A percentile compares a stretch with the other conserved stretches of the same genome.
These are phyloP conservation scores for Metalampra italica DNA, from an alignment of 2,888 invertebrate genomes.

Conservation along the genomic window DNA sequence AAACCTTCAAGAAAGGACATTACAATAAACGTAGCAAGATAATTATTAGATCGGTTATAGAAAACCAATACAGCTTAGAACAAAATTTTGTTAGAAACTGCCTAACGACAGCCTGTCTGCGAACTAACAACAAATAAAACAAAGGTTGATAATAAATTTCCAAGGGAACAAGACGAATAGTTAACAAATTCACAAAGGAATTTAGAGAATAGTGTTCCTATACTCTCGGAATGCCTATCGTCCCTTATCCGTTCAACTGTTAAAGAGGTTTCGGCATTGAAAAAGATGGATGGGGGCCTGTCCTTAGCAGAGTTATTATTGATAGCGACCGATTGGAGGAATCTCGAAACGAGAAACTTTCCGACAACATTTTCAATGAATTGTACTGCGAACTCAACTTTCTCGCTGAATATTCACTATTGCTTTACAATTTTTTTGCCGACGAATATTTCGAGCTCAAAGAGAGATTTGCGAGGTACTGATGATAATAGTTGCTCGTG, in stretches of 20 bases:
- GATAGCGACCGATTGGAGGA: constrained; percentile 1
- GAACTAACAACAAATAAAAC: constrained; percentile 7
- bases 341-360: background rate
- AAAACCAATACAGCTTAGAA: background rate
- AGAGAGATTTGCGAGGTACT: too few relatives aligned
- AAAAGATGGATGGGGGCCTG: constrained; percentile 41
- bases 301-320: constrained; percentile 25
- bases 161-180: constrained; percentile 31
- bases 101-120: too few relatives aligned
- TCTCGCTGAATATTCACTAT: background rate
- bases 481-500: too few relatives aligned
- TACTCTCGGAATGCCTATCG: constrained; percentile 11
- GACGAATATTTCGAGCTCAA: too few relatives aligned
- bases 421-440: too few relatives aligned
- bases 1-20: too few relatives aligned
- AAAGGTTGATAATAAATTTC: constrained; percentile 26
- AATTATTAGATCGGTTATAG: too few relatives aligned
- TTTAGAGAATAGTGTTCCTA: constrained; percentile 28
- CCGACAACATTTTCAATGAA: background rate
- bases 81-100: too few relatives aligned
- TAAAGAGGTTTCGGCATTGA: constrained; percentile 30
- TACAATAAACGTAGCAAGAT: too few relatives aligned
- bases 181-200: constrained; percentile 34
- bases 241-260: constrained; percentile 30
- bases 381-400: background rate